Evolutionary conservation across 2,797 vertebrate genomes (phyloP).

Genomic region (Picus viridis): DNA sequence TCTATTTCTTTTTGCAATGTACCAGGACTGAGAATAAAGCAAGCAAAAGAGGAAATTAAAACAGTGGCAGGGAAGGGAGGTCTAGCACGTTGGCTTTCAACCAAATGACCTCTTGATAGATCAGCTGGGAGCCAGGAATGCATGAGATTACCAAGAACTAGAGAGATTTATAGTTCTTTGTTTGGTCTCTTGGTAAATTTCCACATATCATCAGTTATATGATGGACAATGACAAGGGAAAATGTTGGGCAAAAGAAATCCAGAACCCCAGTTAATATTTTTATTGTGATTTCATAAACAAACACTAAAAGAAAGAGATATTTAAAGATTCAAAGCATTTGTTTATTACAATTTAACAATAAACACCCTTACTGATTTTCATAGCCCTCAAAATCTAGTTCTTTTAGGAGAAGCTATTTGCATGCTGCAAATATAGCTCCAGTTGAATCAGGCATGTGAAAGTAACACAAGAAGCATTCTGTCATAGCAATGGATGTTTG

Average conservation of each 20-base stretch:
- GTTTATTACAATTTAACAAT: slow-evolving; percentile 47
- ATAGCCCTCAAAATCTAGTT: background rate
- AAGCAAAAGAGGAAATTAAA: slow-evolving; percentile 75
- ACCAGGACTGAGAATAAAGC: slow-evolving; percentile 63
- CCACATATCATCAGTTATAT: background rate
- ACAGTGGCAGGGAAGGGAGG: slow-evolving; percentile 43
- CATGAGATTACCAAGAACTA: slow-evolving; percentile 47
- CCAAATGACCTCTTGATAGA: slow-evolving; percentile 74
- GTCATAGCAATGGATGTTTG: background rate
- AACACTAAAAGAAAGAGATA: slow-evolving; percentile 31
- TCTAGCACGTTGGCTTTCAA: slow-evolving; percentile 73
- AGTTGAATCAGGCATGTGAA: background rate
- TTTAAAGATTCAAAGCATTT: slow-evolving; percentile 32
- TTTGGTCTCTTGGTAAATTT: slow-evolving; percentile 67
- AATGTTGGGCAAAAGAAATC: slow-evolving; percentile 15
- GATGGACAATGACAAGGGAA: background rate
- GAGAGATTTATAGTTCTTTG: slow-evolving; percentile 72
- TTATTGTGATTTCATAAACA: slow-evolving; percentile 35
- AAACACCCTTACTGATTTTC: slow-evolving; percentile 21
- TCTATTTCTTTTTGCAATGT: slow-evolving; percentile 65
- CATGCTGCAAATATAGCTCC: background rate
- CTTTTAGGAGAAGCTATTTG: background rate
- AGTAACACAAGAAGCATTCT: background rate
- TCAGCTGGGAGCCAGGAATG: slow-evolving; percentile 65
- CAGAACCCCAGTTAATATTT: slow-evolving; percentile 12